Percentiles rank a stretch among this genome's conserved stretches.
Evolutionary conservation across 2,113 vertebrate species (phyloP).

Genomic region (Regulus satrapa): DNA sequence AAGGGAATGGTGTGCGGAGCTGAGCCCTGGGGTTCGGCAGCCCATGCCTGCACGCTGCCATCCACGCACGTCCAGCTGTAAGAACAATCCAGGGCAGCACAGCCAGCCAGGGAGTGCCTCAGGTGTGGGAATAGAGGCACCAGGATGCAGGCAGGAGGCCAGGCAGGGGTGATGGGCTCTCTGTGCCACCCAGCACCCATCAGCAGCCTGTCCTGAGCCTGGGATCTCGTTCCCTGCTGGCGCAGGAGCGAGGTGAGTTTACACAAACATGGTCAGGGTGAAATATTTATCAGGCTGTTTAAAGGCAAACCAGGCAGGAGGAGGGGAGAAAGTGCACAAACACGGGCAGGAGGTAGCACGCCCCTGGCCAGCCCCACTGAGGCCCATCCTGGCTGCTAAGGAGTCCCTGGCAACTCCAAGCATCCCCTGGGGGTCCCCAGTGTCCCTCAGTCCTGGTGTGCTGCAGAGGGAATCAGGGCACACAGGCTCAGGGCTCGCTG

Average conservation of each 20-base stretch:
- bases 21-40: not conserved
- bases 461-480: not conserved
- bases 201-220: not conserved
- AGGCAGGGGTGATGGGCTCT: fast-evolving
- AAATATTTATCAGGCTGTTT: conserved; percentile 12
- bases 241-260: not conserved
- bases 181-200: not conserved
- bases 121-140: fast-evolving
- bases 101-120: fast-evolving
- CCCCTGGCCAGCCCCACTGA: fast-evolving
- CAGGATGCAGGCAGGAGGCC: not conserved
- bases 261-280: not conserved
- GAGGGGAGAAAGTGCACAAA: not conserved
- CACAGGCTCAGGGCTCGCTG: not conserved
- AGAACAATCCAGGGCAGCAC: not conserved
- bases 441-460: fast-evolving
- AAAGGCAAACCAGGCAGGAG: not conserved
- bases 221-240: fast-evolving
- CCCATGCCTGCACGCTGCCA: fast-evolving
- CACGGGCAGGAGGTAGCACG: fast-evolving
- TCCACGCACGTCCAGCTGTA: fast-evolving
- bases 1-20: fast-evolving
- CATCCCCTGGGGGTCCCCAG: fast-evolving
- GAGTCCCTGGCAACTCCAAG: not conserved
- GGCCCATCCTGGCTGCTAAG: not conserved